Conservation (phyloP, 2,797 vertebrate species). For the Urosaurus nigricauda region DNA sequence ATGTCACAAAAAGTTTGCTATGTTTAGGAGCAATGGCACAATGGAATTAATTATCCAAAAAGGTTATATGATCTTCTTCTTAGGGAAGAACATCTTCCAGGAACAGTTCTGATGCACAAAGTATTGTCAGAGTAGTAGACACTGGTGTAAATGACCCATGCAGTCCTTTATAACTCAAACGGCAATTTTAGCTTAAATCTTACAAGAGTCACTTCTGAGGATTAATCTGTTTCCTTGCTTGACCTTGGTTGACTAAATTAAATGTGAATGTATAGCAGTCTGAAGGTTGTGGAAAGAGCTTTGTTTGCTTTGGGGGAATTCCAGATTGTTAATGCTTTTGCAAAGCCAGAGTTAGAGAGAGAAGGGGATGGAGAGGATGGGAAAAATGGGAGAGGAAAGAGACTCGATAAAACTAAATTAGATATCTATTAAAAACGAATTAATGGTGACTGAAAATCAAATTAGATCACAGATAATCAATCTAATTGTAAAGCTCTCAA, state of each 20-base stretch:
- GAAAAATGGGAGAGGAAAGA: conserved; percentile 16
- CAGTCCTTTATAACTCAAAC: conserved; percentile 7
- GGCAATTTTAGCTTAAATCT: conserved; percentile 42
- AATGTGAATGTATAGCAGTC: conserved; percentile 69
- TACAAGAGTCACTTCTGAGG: conserved; percentile 48
- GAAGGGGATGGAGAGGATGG: conserved; percentile 63
- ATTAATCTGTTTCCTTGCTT: conserved; percentile 66
- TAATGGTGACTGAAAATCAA: conserved; percentile 73
- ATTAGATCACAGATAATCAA: conserved; percentile 75
- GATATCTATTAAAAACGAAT: conserved; percentile 77
- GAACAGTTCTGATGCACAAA: conserved; percentile 1
- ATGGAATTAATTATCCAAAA: neutral
- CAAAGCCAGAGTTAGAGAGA: conserved; percentile 59
- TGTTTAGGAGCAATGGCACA: conserved; percentile 1
- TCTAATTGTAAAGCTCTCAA: conserved; percentile 73
- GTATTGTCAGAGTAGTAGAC: neutral
- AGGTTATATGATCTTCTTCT: neutral
- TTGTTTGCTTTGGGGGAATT: conserved; percentile 52
- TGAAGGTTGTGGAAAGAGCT: conserved; percentile 67
- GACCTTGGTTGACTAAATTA: conserved; percentile 69
- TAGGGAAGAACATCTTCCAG: neutral
- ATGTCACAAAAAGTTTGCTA: neutral
- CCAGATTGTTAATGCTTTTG: conserved; percentile 50
- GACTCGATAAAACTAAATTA: conserved; percentile 75
- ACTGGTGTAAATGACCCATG: neutral